Percentiles rank a stretch among this genome's conserved stretches.
Evolutionary conservation across 2,113 vertebrate species (phyloP).

Genomic region (Notarius lentiginosus): DNA sequence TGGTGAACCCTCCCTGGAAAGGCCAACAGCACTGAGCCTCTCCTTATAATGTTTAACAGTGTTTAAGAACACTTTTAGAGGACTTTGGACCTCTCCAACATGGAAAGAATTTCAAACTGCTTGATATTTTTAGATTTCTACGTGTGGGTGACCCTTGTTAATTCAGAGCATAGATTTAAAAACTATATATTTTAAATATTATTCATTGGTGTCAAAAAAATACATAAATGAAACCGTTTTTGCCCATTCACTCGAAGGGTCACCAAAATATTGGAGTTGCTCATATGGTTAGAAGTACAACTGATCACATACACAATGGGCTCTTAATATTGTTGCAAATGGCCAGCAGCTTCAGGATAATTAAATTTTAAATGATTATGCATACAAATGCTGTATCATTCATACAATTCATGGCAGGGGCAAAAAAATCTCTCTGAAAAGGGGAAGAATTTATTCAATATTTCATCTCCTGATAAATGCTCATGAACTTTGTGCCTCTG

Average conservation of each 20-base stretch:
- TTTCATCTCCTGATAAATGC: conserved; percentile 65
- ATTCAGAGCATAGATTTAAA: not conserved
- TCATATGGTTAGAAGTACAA: not conserved
- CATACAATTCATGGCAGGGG: conserved; percentile 62
- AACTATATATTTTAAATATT: not conserved
- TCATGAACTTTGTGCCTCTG: conserved; percentile 54
- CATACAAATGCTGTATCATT: conserved; percentile 68
- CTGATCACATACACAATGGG: not conserved
- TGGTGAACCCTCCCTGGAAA: not conserved
- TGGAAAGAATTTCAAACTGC: not conserved
- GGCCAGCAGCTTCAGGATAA: conserved; percentile 64
- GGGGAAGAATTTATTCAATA: conserved; percentile 57
- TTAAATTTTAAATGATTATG: conserved; percentile 73
- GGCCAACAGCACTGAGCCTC: not conserved
- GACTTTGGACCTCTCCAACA: not conserved
- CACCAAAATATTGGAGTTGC: not conserved
- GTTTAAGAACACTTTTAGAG: not conserved
- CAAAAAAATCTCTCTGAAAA: conserved; percentile 45
- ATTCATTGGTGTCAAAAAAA: not conserved
- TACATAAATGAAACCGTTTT: not conserved
- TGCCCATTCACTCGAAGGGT: not conserved
- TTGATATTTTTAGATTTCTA: not conserved
- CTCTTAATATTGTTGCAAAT: conserved; percentile 38
- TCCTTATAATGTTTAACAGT: not conserved
- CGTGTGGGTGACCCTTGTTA: not conserved